A percentile compares a stretch with the other conserved stretches of the same genome.
Conservation (phyloP, 2,797 vertebrate species). For the Ispidina picta region DNA sequence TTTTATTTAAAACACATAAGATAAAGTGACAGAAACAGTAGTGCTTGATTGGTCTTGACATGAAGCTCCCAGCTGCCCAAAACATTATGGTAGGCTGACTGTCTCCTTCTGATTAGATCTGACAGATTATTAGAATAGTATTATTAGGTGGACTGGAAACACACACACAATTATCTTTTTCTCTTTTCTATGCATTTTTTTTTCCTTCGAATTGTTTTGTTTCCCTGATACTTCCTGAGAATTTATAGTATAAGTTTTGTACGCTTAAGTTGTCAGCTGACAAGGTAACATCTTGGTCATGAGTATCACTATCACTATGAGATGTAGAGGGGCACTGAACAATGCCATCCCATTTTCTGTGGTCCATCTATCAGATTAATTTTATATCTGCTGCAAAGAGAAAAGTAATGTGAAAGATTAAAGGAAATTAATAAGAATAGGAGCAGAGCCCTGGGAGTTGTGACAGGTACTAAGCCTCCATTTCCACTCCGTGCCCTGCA, state of each 20-base stretch:
- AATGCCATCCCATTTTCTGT: not conserved
- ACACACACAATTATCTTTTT: not conserved
- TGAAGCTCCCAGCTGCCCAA: not conserved
- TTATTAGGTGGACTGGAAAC: not conserved
- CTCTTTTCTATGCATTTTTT: not conserved
- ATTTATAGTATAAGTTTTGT: not conserved
- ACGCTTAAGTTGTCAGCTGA: not conserved
- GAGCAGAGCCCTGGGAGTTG: not conserved
- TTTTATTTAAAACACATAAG: not conserved
- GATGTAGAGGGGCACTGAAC: not conserved
- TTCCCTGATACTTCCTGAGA: not conserved
- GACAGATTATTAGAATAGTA: slow-evolving; percentile 37
- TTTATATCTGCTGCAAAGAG: not conserved
- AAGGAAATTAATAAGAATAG: not conserved
- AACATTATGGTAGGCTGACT: slow-evolving; percentile 4
- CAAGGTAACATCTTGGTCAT: not conserved
- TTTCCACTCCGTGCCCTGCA: not conserved
- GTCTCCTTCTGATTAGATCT: slow-evolving; percentile 25
- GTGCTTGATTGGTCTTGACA: slow-evolving; percentile 22
- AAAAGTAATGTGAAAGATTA: not conserved
- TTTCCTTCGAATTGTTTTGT: not conserved
- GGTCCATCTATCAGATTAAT: not conserved
- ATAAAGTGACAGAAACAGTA: not conserved
- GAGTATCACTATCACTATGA: not conserved
- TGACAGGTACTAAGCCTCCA: not conserved